Evolutionary conservation across 1,140 invertebrate species (phyloP), one percentile per base, ranked within the genome.

Genomic region (Ericerus pela): DNA sequence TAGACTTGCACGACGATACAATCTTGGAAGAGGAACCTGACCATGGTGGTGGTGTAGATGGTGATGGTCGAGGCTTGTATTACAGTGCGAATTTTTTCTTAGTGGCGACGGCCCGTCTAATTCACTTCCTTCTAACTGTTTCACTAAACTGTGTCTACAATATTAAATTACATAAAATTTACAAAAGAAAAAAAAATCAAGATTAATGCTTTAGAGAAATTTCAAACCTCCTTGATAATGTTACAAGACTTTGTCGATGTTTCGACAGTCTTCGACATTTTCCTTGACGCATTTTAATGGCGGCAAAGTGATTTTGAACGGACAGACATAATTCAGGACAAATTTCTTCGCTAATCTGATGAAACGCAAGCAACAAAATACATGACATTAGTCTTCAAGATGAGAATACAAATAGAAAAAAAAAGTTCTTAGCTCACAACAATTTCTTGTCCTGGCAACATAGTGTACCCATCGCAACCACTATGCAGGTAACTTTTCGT

Each of bases 291-390:
- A 88, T 79, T 68, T 85, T 79, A 57, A 91, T 88, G 3, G 88
- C 81, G 56, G 84, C 77, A 70, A 93, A 92, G 70, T 93, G 87
- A 71, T 92, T 91, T 69, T 88, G 84, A 36, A 92, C 75, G 1
- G 84, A 79, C 59, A 85, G 79, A 12, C 82, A 81, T 41, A 93
- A 68, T 64, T 86, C 81, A 0, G 85, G 84, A 64, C 85, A 86
- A 66, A 84, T 78, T 64, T 91, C 88, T 55, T 85, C 82, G 63
- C 79, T 78, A 43, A 88, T 73, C 84, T 89, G 62, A n/a, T n/a
- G n/a, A 1, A 62, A 60, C 47, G 2, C 12, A 52, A 36, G 22
- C 20, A 11, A 12, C 2, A 41, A 38, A 63, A n/a, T n/a, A n/a
- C n/a, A n/a, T n/a, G 29, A 31, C 52, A 31, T 71, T 77, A 73